phyloP scores from a whole-genome alignment of 2,113 vertebrate species.

The Speoplatyrhinus poulsoni region DNA sequence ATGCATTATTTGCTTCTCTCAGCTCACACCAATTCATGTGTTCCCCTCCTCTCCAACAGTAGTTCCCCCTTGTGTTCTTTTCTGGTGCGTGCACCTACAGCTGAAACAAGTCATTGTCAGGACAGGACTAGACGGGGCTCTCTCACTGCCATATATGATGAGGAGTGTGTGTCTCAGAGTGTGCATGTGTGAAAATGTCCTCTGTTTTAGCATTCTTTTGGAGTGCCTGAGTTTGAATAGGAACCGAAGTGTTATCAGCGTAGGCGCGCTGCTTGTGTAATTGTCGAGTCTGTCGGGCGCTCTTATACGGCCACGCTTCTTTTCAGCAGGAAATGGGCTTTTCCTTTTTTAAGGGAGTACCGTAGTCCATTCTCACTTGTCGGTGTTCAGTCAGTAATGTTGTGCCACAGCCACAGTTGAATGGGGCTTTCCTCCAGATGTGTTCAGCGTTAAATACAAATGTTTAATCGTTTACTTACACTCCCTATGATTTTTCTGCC shows the following conservation, averaged over 20 bases:
- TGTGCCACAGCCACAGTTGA: no score
- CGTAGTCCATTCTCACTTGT: slow-evolving; percentile 1
- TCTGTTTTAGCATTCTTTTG: slow-evolving; percentile 54
- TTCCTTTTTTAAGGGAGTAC: slow-evolving; percentile 52
- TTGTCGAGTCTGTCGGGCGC: slow-evolving; percentile 61
- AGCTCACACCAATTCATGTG: slow-evolving; percentile 6
- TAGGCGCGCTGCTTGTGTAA: slow-evolving; percentile 57
- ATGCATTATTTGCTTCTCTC: slow-evolving; percentile 4
- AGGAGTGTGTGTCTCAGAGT: not conserved
- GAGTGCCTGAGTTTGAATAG: slow-evolving; percentile 65
- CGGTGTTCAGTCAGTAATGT: not conserved
- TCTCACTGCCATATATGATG: slow-evolving; percentile 23
- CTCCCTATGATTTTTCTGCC: not conserved
- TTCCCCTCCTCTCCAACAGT: not conserved
- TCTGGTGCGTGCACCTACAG: slow-evolving; percentile 7
- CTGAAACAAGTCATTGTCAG: slow-evolving; percentile 25
- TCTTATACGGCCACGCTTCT: slow-evolving; percentile 54
- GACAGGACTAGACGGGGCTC: not conserved
- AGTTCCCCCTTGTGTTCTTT: slow-evolving; percentile 17
- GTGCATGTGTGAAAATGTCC: slow-evolving; percentile 46
- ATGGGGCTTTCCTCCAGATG: not conserved
- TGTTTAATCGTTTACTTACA: no score
- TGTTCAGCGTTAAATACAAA: slow-evolving; percentile 5
- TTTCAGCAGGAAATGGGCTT: slow-evolving; percentile 65
- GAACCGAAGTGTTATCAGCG: slow-evolving; percentile 63